These are phyloP conservation scores for Amphiprion ocellaris DNA, from an alignment of 2,113 vertebrate species.

Conservation along the genomic window DNA sequence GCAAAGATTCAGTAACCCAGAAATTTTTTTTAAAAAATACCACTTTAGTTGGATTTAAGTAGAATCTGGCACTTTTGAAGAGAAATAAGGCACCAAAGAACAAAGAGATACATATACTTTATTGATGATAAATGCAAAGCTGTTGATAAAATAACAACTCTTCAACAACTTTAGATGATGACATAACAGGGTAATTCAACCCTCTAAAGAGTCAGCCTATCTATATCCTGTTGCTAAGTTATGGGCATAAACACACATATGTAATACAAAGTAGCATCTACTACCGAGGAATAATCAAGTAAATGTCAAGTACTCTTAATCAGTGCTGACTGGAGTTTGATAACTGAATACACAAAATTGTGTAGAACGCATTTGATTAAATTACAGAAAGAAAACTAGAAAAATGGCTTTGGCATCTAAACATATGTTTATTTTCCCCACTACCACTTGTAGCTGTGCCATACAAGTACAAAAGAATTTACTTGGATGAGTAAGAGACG, in stretches of 20 bases:
- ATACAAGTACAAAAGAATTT: not conserved
- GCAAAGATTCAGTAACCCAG: no score
- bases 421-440: no score
- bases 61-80: not conserved
- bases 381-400: not conserved
- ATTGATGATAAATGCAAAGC: not conserved
- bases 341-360: not conserved
- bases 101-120: constrained; percentile 8
- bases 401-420: constrained; percentile 1
- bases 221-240: not conserved
- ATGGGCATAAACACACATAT: not conserved
- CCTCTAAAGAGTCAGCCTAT: not conserved
- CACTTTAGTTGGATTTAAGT: not conserved
- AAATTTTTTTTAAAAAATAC: no score
- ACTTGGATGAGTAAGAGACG: not conserved
- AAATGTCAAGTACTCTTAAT: not conserved
- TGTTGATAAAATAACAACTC: constrained; percentile 10
- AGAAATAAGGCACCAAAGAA: not conserved
- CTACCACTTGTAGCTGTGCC: no score
- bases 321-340: not conserved
- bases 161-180: not conserved
- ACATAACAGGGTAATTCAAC: not conserved
- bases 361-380: not conserved
- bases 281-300: not conserved
- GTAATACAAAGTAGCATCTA: not conserved